These are phyloP conservation scores for Ooceraea biroi DNA, from an alignment of 1,140 invertebrate species.

Conservation along the genomic window DNA sequence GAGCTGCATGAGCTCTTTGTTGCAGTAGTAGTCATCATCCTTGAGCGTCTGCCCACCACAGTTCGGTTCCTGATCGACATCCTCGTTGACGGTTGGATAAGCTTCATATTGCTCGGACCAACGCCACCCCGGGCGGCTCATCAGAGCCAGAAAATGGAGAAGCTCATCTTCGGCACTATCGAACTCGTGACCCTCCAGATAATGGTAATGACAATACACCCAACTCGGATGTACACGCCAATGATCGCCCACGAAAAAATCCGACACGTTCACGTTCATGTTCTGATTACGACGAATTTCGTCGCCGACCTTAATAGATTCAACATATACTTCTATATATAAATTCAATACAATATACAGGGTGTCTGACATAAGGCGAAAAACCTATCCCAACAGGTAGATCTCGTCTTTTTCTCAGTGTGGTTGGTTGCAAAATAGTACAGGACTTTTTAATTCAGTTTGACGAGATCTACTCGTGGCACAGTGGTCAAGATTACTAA, in stretches of 20 bases:
- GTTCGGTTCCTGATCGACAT: conserved; percentile 72
- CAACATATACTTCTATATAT: conserved; percentile 5
- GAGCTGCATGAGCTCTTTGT: conserved; percentile 93
- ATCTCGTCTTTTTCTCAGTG: too few species aligned
- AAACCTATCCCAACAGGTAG: too few species aligned
- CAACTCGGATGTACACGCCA: conserved; percentile 96
- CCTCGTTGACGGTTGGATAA: conserved; percentile 55
- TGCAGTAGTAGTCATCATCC: conserved; percentile 93
- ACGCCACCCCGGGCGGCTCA: conserved; percentile 87
- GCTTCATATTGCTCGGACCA: conserved; percentile 87
- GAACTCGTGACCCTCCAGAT: conserved; percentile 91
- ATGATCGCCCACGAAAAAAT: conserved; percentile 90
- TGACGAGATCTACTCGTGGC: too few species aligned
- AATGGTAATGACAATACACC: conserved; percentile 96
- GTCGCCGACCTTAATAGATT: conserved; percentile 87
- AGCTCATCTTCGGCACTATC: conserved; percentile 91
- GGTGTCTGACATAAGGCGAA: too few species aligned
- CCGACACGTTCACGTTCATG: conserved; percentile 89
- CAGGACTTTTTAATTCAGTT: too few species aligned
- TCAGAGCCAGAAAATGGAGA: conserved; percentile 90
- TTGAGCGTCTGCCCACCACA: conserved; percentile 89
- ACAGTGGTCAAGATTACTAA: too few species aligned
- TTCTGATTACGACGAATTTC: conserved; percentile 90
- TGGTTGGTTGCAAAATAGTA: too few species aligned
- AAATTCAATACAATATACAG: too few species aligned